These are phyloP conservation scores for Scalopus aquaticus DNA, from an alignment of 2,113 vertebrate species.

Conservation along the genomic window DNA sequence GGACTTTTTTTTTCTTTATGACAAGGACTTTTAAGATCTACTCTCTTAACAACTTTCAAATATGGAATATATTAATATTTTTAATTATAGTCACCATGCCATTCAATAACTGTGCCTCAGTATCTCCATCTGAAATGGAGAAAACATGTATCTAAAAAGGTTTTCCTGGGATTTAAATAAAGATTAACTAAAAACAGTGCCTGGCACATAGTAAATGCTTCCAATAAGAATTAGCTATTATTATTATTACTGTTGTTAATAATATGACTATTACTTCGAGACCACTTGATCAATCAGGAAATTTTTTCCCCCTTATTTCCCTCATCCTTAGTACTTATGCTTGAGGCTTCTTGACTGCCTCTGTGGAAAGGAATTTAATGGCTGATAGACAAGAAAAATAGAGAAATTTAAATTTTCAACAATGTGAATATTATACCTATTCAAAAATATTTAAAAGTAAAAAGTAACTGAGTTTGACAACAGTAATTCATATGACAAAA, in stretches of 20 bases:
- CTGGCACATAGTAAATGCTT: not conserved
- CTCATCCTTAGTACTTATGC: not conserved
- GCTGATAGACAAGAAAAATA: not conserved
- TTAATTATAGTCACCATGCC: not conserved
- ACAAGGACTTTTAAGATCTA: not conserved
- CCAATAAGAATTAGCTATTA: not conserved
- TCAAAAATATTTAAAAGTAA: slow-evolving; percentile 5
- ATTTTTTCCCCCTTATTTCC: not conserved
- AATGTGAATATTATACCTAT: not conserved
- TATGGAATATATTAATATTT: not conserved
- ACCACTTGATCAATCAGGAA: not conserved
- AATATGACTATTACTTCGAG: slow-evolving; percentile 6
- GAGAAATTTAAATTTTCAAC: slow-evolving; percentile 18
- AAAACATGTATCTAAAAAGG: not conserved
- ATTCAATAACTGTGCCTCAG: not conserved
- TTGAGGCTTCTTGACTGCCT: not conserved
- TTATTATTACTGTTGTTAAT: not conserved
- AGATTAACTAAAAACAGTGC: not conserved
- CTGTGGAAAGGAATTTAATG: not conserved
- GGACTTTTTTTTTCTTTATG: too few relatives aligned
- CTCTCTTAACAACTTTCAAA: not conserved
- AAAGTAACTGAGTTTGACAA: not conserved
- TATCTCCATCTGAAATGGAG: not conserved
- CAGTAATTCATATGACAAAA: slow-evolving; percentile 2
- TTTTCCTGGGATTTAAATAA: slow-evolving; percentile 20